Conservation (phyloP, 30 jellyfish, hydroid and myxozoan genomes). For the Turritopsis rubra region DNA sequence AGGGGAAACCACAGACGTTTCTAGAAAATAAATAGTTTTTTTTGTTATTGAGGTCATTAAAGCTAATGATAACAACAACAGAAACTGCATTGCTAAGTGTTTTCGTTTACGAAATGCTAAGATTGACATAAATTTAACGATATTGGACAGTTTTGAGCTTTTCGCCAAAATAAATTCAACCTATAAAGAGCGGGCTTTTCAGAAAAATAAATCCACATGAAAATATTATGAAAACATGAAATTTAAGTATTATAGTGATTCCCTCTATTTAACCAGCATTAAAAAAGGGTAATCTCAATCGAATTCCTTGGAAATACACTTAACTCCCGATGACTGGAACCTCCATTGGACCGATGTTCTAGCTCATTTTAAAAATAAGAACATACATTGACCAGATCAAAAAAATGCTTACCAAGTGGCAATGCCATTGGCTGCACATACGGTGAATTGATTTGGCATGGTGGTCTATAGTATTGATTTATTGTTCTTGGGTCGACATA, state of each 20-base stretch:
- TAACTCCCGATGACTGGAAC: too few species aligned
- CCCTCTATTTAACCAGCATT: too few species aligned
- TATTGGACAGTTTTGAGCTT: too few species aligned
- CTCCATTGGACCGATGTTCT: too few species aligned
- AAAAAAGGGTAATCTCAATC: too few species aligned
- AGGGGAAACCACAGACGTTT: not conserved
- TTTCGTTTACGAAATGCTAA: not conserved
- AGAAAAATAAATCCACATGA: too few species aligned
- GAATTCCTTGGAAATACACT: too few species aligned
- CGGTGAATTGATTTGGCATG: not conserved
- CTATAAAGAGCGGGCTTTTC: too few species aligned
- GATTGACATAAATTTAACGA: too few species aligned
- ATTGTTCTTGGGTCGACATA: not conserved
- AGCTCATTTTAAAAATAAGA: not conserved
- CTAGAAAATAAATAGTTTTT: not conserved
- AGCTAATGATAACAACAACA: not conserved
- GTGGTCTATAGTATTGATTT: slow-evolving; percentile 14
- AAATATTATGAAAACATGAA: too few species aligned
- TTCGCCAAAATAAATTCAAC: too few species aligned
- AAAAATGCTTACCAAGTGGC: slow-evolving; percentile 13
- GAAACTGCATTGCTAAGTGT: not conserved
- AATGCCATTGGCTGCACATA: not conserved
- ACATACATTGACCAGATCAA: not conserved
- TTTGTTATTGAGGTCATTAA: not conserved
- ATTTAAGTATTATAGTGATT: too few species aligned